phyloP scores from a whole-genome alignment of 1,140 invertebrate species.

The Drosophila burlai region DNA sequence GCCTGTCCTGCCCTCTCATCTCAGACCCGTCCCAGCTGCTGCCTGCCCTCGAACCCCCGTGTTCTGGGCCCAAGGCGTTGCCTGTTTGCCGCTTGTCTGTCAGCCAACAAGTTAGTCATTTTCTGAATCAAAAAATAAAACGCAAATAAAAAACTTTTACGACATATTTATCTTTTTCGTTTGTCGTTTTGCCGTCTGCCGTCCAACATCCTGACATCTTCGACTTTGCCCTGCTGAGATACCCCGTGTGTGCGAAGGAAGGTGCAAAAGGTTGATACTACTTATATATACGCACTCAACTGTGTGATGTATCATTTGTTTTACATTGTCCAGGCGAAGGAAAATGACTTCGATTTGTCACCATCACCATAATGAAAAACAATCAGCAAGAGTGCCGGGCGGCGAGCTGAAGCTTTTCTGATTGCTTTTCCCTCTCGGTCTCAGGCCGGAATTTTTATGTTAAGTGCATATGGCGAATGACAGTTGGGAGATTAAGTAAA shows the following conservation, averaged over 20 bases:
- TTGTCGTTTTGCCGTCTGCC: constrained; percentile 32
- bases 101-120: constrained; percentile 80
- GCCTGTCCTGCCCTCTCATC: neutral
- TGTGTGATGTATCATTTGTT: constrained; percentile 77
- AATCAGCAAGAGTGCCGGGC: constrained; percentile 67
- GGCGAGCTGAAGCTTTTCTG: constrained; percentile 61
- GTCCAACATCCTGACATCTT: constrained; percentile 42
- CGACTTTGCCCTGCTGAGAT: constrained; percentile 28
- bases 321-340: constrained; percentile 68
- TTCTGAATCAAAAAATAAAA: constrained; percentile 80
- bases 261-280: constrained; percentile 72
- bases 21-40: neutral
- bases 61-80: constrained; percentile 40
- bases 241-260: constrained; percentile 24
- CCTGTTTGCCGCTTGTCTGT: constrained; percentile 56
- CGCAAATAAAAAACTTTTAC: constrained; percentile 82
- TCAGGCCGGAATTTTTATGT: constrained; percentile 36
- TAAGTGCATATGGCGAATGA: constrained; percentile 50
- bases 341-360: constrained; percentile 75
- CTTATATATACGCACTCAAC: constrained; percentile 49
- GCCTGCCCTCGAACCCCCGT: constrained; percentile 23
- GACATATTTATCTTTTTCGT: constrained; percentile 77
- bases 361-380: constrained; percentile 78
- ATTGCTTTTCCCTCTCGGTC: constrained; percentile 52
- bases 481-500: constrained; percentile 48